Conservation (phyloP, 1,140 invertebrate species). For the Brachystomella parvula region DNA sequence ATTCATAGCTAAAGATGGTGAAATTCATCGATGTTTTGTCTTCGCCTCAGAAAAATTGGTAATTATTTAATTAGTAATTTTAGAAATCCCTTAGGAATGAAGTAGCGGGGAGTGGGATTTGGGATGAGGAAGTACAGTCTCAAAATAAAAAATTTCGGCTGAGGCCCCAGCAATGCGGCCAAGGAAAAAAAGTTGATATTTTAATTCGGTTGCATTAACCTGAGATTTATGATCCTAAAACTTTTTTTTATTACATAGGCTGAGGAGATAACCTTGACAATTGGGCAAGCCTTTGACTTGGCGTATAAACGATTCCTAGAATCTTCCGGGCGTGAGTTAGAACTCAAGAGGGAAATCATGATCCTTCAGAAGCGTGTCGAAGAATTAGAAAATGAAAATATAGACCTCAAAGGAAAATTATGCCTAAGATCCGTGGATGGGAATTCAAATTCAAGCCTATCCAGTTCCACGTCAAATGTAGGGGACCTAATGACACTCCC, state of each 20-base stretch:
- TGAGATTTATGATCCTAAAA: too few species aligned
- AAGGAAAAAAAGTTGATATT: too few species aligned
- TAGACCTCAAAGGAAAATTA: constrained; percentile 57
- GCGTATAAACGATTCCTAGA: constrained; percentile 79
- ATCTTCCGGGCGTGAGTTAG: constrained; percentile 64
- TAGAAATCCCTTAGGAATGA: too few species aligned
- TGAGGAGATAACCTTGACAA: constrained; percentile 92
- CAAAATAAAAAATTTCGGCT: too few species aligned
- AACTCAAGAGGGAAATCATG: constrained; percentile 61
- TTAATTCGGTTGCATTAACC: too few species aligned
- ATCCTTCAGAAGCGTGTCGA: constrained; percentile 64
- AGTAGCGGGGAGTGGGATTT: background rate
- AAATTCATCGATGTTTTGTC: constrained; percentile 88
- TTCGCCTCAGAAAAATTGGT: constrained; percentile 90
- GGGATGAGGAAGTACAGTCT: too few species aligned
- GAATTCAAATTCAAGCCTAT: constrained; percentile 42
- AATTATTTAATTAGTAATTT: too few species aligned
- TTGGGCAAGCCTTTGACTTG: constrained; percentile 93
- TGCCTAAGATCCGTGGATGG: constrained; percentile 13
- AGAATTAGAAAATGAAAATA: constrained; percentile 62
- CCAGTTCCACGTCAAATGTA: background rate
- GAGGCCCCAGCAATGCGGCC: too few species aligned
- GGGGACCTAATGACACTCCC: constrained; percentile 43
- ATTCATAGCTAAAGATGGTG: constrained; percentile 90
- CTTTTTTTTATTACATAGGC: constrained; percentile 49